Evolutionary conservation across 2,797 vertebrate species (phyloP).

Genomic region (Uromys caudimaculatus): DNA sequence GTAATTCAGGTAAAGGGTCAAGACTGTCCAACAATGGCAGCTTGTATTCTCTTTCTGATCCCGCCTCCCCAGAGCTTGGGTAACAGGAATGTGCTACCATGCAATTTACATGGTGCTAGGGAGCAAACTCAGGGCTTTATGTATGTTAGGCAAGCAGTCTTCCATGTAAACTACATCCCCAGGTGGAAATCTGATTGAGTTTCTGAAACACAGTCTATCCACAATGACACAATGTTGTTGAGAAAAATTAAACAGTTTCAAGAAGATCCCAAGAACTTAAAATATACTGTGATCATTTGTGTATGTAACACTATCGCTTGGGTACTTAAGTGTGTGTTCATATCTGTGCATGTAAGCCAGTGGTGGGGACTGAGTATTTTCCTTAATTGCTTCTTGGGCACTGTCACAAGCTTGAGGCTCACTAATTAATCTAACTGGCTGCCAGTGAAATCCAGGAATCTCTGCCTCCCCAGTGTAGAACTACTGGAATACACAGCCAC

Average conservation of each 20-base stretch:
- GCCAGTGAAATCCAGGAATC: not conserved
- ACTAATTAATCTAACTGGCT: not conserved
- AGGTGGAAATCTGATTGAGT: not conserved
- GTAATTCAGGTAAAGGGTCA: not conserved
- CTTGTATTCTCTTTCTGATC: not conserved
- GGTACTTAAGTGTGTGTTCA: not conserved
- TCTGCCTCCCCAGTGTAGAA: not conserved
- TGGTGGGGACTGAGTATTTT: not conserved
- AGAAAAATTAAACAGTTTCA: conserved; percentile 36
- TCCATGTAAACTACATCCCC: not conserved
- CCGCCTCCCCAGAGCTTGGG: not conserved
- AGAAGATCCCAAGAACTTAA: not conserved
- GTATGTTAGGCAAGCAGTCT: not conserved
- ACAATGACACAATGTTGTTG: not conserved
- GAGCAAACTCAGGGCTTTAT: not conserved
- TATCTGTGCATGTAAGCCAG: not conserved
- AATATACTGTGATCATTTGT: not conserved
- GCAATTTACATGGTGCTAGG: not conserved
- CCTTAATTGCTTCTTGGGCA: not conserved
- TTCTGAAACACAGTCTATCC: not conserved
- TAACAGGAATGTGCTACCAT: not conserved
- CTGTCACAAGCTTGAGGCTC: not conserved
- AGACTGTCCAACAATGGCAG: not conserved
- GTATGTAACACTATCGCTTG: not conserved
- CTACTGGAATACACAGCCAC: not conserved